Evolutionary conservation across 2,888 invertebrate species (phyloP), one percentile per base, ranked within the genome.

Genomic region (Spilosoma lubricipeda): DNA sequence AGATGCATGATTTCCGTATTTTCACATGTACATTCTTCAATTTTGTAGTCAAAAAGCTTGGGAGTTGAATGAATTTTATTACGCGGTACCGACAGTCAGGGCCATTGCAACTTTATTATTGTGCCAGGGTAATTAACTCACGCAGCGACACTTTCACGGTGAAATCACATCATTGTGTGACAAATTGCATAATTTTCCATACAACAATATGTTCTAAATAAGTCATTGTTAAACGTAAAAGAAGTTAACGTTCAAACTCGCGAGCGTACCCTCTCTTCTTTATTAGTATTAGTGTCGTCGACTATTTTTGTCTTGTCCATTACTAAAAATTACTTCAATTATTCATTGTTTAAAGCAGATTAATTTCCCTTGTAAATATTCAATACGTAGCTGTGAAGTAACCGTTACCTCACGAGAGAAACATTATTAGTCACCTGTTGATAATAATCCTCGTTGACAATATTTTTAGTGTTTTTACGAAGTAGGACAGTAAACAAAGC

Each of bases 281-380:
- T 75, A 71, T 78, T 75, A 71, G 78, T 76, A 74, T 68, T 77
- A 79, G 67, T 80, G 76, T 74, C 72, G 66, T 75, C 76, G 77
- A 81, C 79, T 80, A 80, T 63, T 42, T 42, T 70, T 42, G 42
- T 70, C 11, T 70, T 18, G 30, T 64, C 48, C 23, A 52, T 36
- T 81, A 87, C 85, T 86, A 90, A 90, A 92, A 87, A 88, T 81
- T 85, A 84, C 87, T 85, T 79, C 81, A 87, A 88, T 89, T 88
- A 90, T 90, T 91, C 90, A 92, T 93, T 92, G 91, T 91, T 84
- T 88, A 81, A 79, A 83, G 81, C 86, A 88, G 85, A 90, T 87
- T 91, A 92, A 93, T 94, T 90, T 89, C 88, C 83, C 93, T 93
- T 93, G 92, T 93, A 87, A 93, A 92, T 92, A 93, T 93, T 92